Evolutionary conservation across 2,113 vertebrate genomes (phyloP), one percentile per base, ranked within the genome.

Genomic region (Rostratula benghalensis): DNA sequence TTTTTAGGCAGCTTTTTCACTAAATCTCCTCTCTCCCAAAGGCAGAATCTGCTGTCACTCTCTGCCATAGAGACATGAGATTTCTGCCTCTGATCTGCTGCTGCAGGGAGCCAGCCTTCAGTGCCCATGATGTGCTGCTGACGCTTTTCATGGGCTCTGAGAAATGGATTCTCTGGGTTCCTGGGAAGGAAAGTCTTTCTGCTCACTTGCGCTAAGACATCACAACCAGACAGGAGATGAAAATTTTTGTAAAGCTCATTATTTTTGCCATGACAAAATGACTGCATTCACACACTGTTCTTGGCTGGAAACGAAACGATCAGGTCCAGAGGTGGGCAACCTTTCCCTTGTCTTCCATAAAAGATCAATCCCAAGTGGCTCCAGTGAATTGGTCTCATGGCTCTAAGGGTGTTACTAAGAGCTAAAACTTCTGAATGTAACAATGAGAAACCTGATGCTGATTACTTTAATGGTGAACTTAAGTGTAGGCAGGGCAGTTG

Each of bases 31-130:
- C 35, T 82, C 48, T 73, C 86, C 77, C 61, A 86, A 75, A 78
- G 90, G 77, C 86, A 88, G 76, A 73, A 93, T 91, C 69, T 90
- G 64, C 86, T 90, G 59, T 96, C 79, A 78, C 30, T 68, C 43
- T 56, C 37, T 81, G 71, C 64, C 18, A 35, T 0, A 65, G 70
- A 39, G 31, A 73, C 10, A 8, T 30, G 69, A 94, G 76, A 78
- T 84, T 93, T 89, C 61, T 82, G 53, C 53, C 39, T 81, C 56
- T 89, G 73, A 83, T 88, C 64, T 81, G 50, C 68, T 51, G 33
- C 68, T 87, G 70, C 56, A 69, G 83, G 56, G 74, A 93, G 41
- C 59, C 19, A 69, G 41, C 59, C 19, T 69, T 63, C 77, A 41
- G 9, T 21, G 21, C 56, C 79, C 0, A 0, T 48, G 83, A 94